A percentile compares a stretch with the other conserved stretches of the same genome.
These are phyloP conservation scores for Ceratoteleas bidentatus DNA, from an alignment of 1,140 invertebrate species.

Conservation along the genomic window DNA sequence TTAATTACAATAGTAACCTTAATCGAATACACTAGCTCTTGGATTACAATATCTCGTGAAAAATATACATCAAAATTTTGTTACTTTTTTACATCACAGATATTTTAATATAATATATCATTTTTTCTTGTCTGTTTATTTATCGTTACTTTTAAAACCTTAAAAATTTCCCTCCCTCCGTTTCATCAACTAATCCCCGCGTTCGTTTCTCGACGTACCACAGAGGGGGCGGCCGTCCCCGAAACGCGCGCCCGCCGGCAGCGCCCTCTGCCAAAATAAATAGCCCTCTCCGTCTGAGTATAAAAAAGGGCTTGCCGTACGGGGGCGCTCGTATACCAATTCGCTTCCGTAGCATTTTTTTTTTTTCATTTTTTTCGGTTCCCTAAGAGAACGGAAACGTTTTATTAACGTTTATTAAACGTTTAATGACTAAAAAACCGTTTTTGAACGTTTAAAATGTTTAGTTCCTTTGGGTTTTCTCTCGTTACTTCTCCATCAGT, in stretches of 20 bases:
- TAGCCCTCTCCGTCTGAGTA: constrained; percentile 36
- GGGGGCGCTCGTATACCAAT: constrained; percentile 58
- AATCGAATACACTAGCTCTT: too few relatives aligned
- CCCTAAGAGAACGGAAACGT: too few relatives aligned
- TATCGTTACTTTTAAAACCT: constrained; percentile 73
- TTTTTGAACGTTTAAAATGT: too few relatives aligned
- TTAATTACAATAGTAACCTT: too few relatives aligned
- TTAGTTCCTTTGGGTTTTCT: constrained; percentile 16
- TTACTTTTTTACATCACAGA: constrained; percentile 82
- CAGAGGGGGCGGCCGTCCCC: constrained; percentile 57
- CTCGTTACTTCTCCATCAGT: neutral
- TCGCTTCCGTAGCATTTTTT: constrained; percentile 15
- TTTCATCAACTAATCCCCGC: constrained; percentile 70
- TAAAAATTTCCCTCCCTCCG: constrained; percentile 77
- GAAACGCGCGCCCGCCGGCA: constrained; percentile 20
- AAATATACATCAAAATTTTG: too few relatives aligned
- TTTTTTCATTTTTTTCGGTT: neutral
- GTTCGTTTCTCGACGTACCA: constrained; percentile 51
- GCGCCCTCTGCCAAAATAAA: constrained; percentile 52
- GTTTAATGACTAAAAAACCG: too few relatives aligned
- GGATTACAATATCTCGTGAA: too few relatives aligned
- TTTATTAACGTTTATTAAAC: too few relatives aligned
- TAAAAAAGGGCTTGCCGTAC: constrained; percentile 51
- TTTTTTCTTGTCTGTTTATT: constrained; percentile 26
- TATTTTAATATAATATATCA: constrained; percentile 82